phyloP scores from a whole-genome alignment of 2,888 invertebrate species.

The Chloroclysta siterata region DNA sequence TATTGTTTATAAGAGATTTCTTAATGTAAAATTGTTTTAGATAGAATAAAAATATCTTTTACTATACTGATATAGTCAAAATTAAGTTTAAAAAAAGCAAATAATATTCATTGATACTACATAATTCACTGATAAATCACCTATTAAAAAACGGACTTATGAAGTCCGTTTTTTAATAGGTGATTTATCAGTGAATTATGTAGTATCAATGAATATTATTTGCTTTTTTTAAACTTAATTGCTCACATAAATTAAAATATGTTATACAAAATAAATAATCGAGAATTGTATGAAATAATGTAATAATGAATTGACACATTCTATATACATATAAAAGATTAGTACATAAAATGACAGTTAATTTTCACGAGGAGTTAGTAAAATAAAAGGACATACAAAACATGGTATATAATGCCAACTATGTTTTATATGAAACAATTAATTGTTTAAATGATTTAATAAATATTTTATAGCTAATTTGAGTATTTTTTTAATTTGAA shows the following conservation, averaged over 20 bases:
- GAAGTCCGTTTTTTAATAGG: too few relatives aligned
- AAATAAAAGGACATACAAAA: slow-evolving; percentile 36
- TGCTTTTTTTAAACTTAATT: too few relatives aligned
- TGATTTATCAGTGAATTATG: neutral
- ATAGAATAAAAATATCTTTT: too few relatives aligned
- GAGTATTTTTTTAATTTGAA: slow-evolving; percentile 41
- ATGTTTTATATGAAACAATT: slow-evolving; percentile 47
- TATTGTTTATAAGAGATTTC: too few relatives aligned
- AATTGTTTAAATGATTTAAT: slow-evolving; percentile 62
- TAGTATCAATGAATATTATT: neutral
- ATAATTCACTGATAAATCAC: neutral
- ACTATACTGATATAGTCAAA: too few relatives aligned
- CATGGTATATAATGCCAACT: slow-evolving; percentile 42
- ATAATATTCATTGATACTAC: neutral
- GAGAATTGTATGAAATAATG: slow-evolving; percentile 4
- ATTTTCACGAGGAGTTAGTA: neutral
- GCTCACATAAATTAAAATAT: slow-evolving; percentile 3
- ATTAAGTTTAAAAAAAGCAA: too few relatives aligned
- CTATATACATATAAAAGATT: neutral
- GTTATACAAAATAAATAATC: slow-evolving; percentile 1
- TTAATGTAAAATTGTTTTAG: too few relatives aligned
- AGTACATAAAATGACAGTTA: neutral
- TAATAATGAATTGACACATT: slow-evolving; percentile 1
- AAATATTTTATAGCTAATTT: slow-evolving; percentile 66
- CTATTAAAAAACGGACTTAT: too few relatives aligned